Base-by-base conservation (phyloP, 2,888 invertebrate species). In the Shargacucullia verbasci region DNA sequence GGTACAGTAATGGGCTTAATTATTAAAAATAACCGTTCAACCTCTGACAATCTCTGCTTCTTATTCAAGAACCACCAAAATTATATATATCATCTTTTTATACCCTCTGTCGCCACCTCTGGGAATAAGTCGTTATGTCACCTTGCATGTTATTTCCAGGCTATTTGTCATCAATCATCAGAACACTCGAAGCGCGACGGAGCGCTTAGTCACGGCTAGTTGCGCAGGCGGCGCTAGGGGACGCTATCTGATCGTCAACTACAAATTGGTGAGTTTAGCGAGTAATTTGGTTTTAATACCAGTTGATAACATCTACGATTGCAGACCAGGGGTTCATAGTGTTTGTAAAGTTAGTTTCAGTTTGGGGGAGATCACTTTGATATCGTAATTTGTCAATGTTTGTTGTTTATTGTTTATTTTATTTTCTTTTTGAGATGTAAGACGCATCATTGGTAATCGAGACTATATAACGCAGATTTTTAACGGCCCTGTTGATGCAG, bases 201-300 rank as follows among this genome's bases (percentile, higher is more conserved):
- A 35, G 34, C 63, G 56, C 76, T 83, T 80, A 79, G 81, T 80
- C 71, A 79, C 82, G 80, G 75, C 56, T 70, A 57, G 71, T 78
- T 73, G 43, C 50, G 44, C 53, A 6, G 6, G 45, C 50, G n/a
- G 15, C 64, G 54, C 58, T 54, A 65, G 62, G 77, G 75, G 74
- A 61, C 74, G 68, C 53, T 71, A 71, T 76, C 74, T 63, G 59
- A 64, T 68, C 76, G 45, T 37, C 64, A 59, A 58, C 44, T 37
- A 61, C 62, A 61, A 61, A 59, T 52, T 64, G 65, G 53, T 69
- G 59, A 66, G 45, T 60, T 67, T 65, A 70, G 49, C 70, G 44
- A 58, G 37, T 44, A 48, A 60, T 72, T 76, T 69, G 59, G 65
- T 65, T 56, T 62, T 65, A 60, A 73, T 57, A 47, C 53, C 61